Evolutionary conservation across 2,797 vertebrate species (phyloP).

Genomic region (Pangasius macronema): DNA sequence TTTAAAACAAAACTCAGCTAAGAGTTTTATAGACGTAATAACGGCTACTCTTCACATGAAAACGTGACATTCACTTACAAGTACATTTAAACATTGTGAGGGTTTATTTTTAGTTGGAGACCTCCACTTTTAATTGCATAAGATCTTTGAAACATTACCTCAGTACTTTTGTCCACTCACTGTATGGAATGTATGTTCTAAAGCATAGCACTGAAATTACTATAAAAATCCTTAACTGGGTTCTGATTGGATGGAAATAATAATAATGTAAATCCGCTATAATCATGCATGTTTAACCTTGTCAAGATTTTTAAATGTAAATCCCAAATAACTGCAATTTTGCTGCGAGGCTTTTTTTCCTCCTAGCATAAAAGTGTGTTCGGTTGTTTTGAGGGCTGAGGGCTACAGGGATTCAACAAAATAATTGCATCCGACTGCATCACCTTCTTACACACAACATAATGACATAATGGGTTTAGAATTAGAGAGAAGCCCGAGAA

Average conservation of each 20-base stretch:
- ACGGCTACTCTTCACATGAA: neutral
- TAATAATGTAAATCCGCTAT: neutral
- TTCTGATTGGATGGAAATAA: neutral
- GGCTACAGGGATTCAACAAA: neutral
- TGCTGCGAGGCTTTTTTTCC: too few relatives aligned
- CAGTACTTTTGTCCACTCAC: neutral
- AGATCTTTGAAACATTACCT: neutral
- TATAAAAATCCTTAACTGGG: neutral
- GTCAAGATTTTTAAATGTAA: neutral
- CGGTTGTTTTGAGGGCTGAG: neutral
- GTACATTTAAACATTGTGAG: neutral
- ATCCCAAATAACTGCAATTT: neutral
- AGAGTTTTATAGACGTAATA: too few relatives aligned
- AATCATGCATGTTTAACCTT: neutral
- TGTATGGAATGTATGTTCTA: neutral
- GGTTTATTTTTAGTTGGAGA: neutral
- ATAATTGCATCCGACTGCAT: neutral
- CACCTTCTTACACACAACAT: conserved; percentile 17
- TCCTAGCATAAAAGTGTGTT: neutral
- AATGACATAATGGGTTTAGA: conserved; percentile 25
- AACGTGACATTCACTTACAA: neutral
- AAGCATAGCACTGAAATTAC: neutral
- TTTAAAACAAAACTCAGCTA: too few relatives aligned
- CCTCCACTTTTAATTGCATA: neutral
- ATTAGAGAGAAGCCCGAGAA: neutral